Conservation (phyloP, 2,888 invertebrate genomes). For the Temnothorax ravouxi region DNA sequence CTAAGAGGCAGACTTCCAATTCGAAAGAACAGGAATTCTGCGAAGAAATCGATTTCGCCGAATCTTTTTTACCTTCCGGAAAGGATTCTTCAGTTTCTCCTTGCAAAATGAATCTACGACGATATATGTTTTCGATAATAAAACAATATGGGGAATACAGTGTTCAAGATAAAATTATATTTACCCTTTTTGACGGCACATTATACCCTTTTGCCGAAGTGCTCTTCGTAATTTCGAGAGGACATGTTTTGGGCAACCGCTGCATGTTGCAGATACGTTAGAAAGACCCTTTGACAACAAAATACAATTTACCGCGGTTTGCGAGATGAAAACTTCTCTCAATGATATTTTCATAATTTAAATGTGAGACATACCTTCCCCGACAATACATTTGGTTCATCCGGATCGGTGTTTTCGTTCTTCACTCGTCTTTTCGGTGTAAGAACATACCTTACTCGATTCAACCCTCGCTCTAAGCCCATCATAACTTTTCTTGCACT, state of each 20-base stretch:
- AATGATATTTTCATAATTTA: neutral
- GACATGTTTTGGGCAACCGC: constrained; percentile 89
- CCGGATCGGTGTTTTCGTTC: constrained; percentile 81
- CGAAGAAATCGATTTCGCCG: constrained; percentile 77
- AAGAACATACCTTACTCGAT: constrained; percentile 90
- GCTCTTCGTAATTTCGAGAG: constrained; percentile 89
- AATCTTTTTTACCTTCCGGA: constrained; percentile 72
- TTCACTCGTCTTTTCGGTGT: constrained; percentile 88
- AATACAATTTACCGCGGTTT: constrained; percentile 22
- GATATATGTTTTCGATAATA: constrained; percentile 56
- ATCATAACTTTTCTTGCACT: constrained; percentile 89
- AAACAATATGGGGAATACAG: neutral
- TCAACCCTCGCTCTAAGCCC: constrained; percentile 91
- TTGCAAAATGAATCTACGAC: constrained; percentile 89
- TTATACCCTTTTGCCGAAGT: constrained; percentile 89
- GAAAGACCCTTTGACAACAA: constrained; percentile 88
- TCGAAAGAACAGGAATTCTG: constrained; percentile 89
- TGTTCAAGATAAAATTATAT: constrained; percentile 9
- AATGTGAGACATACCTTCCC: constrained; percentile 84
- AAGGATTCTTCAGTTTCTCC: constrained; percentile 88
- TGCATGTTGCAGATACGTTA: constrained; percentile 91
- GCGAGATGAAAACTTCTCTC: neutral
- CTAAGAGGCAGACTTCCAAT: constrained; percentile 89
- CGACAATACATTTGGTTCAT: constrained; percentile 86
- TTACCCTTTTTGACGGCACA: constrained; percentile 90